Base-by-base conservation (phyloP, 1,140 invertebrate genomes). In the Drosophila eugracilis region DNA sequence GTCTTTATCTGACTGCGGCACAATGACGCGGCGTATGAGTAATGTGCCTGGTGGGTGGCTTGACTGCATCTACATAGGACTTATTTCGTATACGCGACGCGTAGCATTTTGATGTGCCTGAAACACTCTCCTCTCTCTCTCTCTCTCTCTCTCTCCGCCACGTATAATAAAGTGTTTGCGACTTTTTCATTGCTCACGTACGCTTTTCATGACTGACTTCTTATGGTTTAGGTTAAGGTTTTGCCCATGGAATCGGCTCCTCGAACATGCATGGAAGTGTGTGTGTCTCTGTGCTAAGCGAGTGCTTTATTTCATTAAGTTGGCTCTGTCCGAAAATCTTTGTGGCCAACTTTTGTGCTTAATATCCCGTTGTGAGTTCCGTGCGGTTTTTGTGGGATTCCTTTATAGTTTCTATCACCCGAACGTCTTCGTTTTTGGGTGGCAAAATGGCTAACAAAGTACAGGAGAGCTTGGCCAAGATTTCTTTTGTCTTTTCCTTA, bases 151-250 rank as follows among this genome's bases (percentile, higher is more conserved):
- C 54, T 37, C 19, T n/a, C 6, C 6, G 55, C 57, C 62, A 57
- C 73, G 65, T 88, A 88, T 88, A 88, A 88, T 88, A 88, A 88
- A 88, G 83, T 88, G 83, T 88, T 88, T 88, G 83, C 83, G 83
- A 88, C 84, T 88, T 88, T 88, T 88, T 88, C 83, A 88, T 88
- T 88, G 83, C 83, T 88, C 83, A 88, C 83, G 83, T 88, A 88
- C 83, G 83, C 75, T 83, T 71, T 81, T 78, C 83, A 88, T 78
- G 83, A 88, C 75, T 83, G 78, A 78, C 81, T 85, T 85, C 81
- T 86, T 85, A 81, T 86, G 81, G 81, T 77, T 74, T 70, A 73
- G 72, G 62, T 78, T 75, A 57, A 70, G 75, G 55, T 74, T 57
- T 44, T 57, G 72, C 70, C 63, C 30, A 52, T 52, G 50, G 17